A percentile compares a stretch with the other conserved stretches of the same genome.
phyloP scores from a whole-genome alignment of 2,113 vertebrate genomes.

The Pelobates fuscus region DNA sequence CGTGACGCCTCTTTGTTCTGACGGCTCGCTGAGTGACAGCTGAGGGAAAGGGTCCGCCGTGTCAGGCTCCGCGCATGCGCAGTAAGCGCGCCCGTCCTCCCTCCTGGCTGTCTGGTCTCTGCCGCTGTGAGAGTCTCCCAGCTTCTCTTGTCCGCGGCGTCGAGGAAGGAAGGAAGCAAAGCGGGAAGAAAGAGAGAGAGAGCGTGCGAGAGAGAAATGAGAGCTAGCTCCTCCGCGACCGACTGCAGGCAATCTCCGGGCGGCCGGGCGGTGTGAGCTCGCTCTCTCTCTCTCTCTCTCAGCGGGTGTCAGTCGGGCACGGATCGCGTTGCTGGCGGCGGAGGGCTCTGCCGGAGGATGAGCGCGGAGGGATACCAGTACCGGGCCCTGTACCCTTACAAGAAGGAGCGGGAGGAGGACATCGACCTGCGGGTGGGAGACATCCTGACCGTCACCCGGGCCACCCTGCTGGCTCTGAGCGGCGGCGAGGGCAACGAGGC shows the following conservation, averaged over 20 bases:
- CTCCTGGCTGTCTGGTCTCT: slow-evolving; percentile 4
- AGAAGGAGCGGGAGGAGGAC: slow-evolving; percentile 94
- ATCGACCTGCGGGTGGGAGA: slow-evolving; percentile 92
- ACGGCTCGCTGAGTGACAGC: slow-evolving; percentile 36
- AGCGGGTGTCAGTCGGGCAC: too few species aligned
- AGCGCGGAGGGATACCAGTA: slow-evolving; percentile 96
- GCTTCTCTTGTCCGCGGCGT: slow-evolving; percentile 1
- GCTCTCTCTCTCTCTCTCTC: neutral
- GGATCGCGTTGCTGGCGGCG: neutral
- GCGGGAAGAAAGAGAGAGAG: neutral
- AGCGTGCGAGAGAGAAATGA: slow-evolving; percentile 30
- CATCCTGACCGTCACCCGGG: slow-evolving; percentile 89
- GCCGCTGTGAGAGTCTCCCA: slow-evolving; percentile 3
- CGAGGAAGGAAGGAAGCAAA: slow-evolving; percentile 34
- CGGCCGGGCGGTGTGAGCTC: slow-evolving; percentile 24
- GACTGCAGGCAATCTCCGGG: slow-evolving; percentile 47
- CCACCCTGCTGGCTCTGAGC: slow-evolving; percentile 83
- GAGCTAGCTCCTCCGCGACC: slow-evolving; percentile 29
- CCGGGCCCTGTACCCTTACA: slow-evolving; percentile 92
- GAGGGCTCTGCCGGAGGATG: slow-evolving; percentile 67
- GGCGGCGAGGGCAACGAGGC: slow-evolving; percentile 89
- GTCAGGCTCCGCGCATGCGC: slow-evolving; percentile 5
- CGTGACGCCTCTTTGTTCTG: too few species aligned
- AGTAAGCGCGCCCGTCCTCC: neutral
- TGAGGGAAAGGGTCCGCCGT: neutral